A percentile compares a stretch with the other conserved stretches of the same genome.
These are phyloP conservation scores for Eutolmus rufibarbis DNA, from an alignment of 2,888 invertebrate genomes.

Conservation along the genomic window DNA sequence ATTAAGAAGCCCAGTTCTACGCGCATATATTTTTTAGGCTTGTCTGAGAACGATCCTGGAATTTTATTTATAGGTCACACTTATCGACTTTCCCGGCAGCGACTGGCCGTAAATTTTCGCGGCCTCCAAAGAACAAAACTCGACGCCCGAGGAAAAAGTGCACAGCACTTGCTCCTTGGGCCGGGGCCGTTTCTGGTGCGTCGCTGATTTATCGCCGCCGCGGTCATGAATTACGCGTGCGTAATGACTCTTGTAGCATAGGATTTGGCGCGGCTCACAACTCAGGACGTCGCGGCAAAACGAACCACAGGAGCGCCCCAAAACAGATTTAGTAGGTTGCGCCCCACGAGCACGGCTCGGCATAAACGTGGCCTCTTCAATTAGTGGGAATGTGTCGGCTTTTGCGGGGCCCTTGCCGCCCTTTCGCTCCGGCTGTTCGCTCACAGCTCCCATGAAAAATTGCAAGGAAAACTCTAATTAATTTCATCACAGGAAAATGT, in stretches of 20 bases:
- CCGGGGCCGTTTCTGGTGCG: neutral
- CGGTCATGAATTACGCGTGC: conserved; percentile 44
- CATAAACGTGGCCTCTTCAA: conserved; percentile 16
- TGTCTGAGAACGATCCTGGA: neutral
- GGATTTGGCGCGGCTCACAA: conserved; percentile 43
- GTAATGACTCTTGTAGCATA: conserved; percentile 43
- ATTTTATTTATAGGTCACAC: conserved; percentile 37
- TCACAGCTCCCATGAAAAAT: conserved; percentile 3
- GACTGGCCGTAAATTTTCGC: conserved; percentile 10
- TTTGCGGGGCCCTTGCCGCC: neutral
- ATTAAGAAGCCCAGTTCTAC: conserved; percentile 34
- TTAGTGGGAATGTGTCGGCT: conserved; percentile 40
- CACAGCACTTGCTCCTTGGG: neutral
- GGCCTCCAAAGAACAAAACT: neutral
- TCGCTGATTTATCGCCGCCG: conserved; percentile 45
- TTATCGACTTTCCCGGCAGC: conserved; percentile 7
- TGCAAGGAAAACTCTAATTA: conserved; percentile 10
- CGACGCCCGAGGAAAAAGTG: neutral
- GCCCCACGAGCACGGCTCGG: conserved; percentile 39
- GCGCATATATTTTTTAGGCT: neutral
- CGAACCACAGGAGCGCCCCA: neutral
- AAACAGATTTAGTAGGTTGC: conserved; percentile 48
- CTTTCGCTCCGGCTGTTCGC: neutral
- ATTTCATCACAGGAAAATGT: neutral
- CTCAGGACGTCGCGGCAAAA: neutral